A percentile compares a stretch with the other conserved stretches of the same genome.
Evolutionary conservation across 1,140 invertebrate species (phyloP).

Genomic region (Probaryconus sp.): DNA sequence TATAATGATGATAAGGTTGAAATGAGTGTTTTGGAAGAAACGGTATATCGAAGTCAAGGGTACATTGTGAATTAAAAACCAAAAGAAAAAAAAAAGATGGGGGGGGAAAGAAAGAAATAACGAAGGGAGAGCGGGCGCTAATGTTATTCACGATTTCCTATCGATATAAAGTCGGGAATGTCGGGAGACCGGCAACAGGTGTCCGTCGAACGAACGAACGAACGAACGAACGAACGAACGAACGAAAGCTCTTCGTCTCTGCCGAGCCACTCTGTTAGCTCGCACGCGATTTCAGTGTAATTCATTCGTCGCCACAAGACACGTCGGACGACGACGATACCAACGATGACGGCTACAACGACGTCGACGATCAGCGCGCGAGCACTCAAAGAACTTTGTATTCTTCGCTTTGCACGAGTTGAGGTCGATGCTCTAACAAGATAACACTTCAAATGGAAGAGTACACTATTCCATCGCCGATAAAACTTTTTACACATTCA

Average conservation of each 20-base stretch:
- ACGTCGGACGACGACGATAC: constrained; percentile 25
- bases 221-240: constrained; percentile 33
- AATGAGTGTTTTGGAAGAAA: constrained; percentile 29
- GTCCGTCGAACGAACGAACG: constrained; percentile 41
- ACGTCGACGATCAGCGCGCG: constrained; percentile 17
- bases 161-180: constrained; percentile 56
- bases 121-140: constrained; percentile 9
- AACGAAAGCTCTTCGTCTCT: constrained; percentile 42
- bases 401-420: constrained; percentile 19
- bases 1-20: constrained; percentile 26
- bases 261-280: constrained; percentile 34
- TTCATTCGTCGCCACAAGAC: constrained; percentile 47
- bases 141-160: constrained; percentile 55
- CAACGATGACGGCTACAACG: constrained; percentile 18
- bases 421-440: constrained; percentile 46
- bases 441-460: constrained; percentile 32
- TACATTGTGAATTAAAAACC: constrained; percentile 37
- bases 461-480: constrained; percentile 19
- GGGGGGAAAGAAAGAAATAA: background rate
- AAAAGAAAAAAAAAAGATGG: constrained; percentile 17
- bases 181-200: constrained; percentile 57
- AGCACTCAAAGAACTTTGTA: constrained; percentile 34
- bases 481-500: constrained; percentile 40
- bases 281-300: constrained; percentile 52
- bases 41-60: constrained; percentile 19